Evolutionary conservation across 2,797 vertebrate species (phyloP).

Genomic region (Alcedo quadribrachys): DNA sequence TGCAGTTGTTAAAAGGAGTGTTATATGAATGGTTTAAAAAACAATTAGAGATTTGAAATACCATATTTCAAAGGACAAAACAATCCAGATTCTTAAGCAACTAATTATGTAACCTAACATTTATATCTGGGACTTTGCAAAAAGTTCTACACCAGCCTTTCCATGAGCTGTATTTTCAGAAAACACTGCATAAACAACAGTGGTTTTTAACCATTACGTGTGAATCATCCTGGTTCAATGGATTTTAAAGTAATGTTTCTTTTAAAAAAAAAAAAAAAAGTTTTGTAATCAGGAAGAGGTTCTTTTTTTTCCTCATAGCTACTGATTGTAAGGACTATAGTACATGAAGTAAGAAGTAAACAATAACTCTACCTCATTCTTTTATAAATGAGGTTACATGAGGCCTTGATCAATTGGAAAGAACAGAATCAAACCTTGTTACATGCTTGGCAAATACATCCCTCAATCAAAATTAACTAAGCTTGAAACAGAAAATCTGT

Average conservation of each 20-base stretch:
- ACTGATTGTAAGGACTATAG: neutral
- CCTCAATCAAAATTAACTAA: neutral
- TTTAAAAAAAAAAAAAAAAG: neutral
- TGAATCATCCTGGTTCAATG: neutral
- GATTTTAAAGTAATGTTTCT: conserved; percentile 45
- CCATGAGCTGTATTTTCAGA: conserved; percentile 6
- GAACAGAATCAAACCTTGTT: conserved; percentile 27
- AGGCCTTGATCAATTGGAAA: conserved; percentile 5
- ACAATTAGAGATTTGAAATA: neutral
- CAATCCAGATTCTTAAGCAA: conserved; percentile 10
- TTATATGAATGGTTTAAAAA: neutral
- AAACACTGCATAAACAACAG: conserved; percentile 4
- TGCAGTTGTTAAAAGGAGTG: neutral
- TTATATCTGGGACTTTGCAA: conserved; percentile 1
- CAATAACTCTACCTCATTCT: neutral
- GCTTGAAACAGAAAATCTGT: conserved; percentile 4
- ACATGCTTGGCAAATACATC: conserved; percentile 31
- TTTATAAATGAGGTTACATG: conserved; percentile 18
- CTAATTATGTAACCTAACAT: neutral
- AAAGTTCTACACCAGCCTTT: neutral
- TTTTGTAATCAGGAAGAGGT: neutral
- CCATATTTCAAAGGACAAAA: neutral
- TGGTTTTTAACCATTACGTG: neutral
- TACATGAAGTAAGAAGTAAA: neutral
- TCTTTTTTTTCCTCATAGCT: neutral